Evolutionary conservation across 2,888 invertebrate genomes (phyloP).

Genomic region (Sesamia inferens): DNA sequence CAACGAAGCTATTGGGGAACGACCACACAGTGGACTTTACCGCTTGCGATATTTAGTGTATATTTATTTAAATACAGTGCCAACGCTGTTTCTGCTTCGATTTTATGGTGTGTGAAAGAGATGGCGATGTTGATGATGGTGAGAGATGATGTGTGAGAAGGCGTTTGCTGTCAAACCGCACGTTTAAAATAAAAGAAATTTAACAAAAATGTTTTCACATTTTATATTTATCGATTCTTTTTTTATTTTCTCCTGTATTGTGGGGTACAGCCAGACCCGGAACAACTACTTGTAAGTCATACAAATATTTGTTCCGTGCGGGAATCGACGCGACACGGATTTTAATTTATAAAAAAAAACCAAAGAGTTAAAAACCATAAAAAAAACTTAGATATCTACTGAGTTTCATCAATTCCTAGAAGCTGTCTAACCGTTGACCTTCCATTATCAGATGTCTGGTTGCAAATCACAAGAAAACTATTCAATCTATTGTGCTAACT

Average conservation of each 20-base stretch:
- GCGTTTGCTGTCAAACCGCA: no score
- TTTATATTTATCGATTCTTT: no score
- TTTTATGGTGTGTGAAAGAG: constrained; percentile 15
- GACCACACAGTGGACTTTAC: constrained; percentile 8
- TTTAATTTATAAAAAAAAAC: no score
- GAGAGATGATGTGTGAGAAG: no score
- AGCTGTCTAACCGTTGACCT: constrained; percentile 52
- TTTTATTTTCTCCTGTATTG: no score
- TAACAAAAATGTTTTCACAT: no score
- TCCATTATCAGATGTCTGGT: constrained; percentile 63
- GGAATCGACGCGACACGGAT: no score
- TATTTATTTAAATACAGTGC: constrained; percentile 1
- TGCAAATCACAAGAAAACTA: constrained; percentile 60
- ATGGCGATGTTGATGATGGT: not conserved
- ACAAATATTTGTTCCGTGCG: no score
- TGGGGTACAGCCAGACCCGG: no score
- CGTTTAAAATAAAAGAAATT: no score
- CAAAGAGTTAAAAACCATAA: not conserved
- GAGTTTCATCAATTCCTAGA: constrained; percentile 49
- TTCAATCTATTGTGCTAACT: constrained; percentile 57
- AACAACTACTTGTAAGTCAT: no score
- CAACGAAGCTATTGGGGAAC: not conserved
- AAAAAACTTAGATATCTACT: not conserved
- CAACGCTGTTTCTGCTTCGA: constrained; percentile 18
- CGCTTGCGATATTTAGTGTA: not conserved